Evolutionary conservation across 2,888 invertebrate genomes (phyloP).

Genomic region (Chelonus formosanus): DNA sequence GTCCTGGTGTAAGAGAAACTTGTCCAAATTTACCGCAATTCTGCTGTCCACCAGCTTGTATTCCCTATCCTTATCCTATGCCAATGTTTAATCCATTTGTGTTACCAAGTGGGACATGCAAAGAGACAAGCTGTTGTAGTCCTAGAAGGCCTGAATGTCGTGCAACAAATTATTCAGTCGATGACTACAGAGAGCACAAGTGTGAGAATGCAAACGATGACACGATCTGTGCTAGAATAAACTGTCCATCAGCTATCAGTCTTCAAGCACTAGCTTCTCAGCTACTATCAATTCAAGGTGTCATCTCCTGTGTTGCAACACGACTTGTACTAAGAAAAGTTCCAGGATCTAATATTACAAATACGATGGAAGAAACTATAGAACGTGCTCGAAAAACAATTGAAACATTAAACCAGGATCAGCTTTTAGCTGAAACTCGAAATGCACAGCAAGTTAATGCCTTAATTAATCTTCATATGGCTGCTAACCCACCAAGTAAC

Average conservation of each 20-base stretch:
- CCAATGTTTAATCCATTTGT: conserved; percentile 44
- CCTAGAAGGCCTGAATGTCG: conserved; percentile 12
- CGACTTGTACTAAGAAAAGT: conserved; percentile 54
- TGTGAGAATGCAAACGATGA: conserved; percentile 46
- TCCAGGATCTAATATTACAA: conserved; percentile 53
- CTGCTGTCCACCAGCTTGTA: conserved; percentile 45
- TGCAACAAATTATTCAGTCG: conserved; percentile 15
- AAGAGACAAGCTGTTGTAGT: conserved; percentile 35
- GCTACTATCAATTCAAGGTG: conserved; percentile 54
- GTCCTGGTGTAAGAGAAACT: conserved; percentile 36
- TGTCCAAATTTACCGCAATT: conserved; percentile 36
- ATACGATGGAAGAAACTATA: conserved; percentile 54
- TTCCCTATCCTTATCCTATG: conserved; percentile 49
- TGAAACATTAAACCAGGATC: conserved; percentile 49
- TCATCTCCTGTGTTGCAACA: conserved; percentile 55
- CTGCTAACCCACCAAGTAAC: conserved; percentile 49
- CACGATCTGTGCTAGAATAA: conserved; percentile 49
- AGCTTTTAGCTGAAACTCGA: conserved; percentile 54
- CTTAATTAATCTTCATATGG: conserved; percentile 58
- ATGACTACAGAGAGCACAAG: conserved; percentile 38
- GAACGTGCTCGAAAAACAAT: conserved; percentile 51
- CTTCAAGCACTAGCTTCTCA: conserved; percentile 59
- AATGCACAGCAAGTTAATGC: conserved; percentile 55
- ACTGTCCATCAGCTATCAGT: conserved; percentile 56
- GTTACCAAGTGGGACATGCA: conserved; percentile 8